A percentile compares a stretch with the other conserved stretches of the same genome.
These are phyloP conservation scores for Channa maculata DNA, from an alignment of 2,113 vertebrate species.

Conservation along the genomic window DNA sequence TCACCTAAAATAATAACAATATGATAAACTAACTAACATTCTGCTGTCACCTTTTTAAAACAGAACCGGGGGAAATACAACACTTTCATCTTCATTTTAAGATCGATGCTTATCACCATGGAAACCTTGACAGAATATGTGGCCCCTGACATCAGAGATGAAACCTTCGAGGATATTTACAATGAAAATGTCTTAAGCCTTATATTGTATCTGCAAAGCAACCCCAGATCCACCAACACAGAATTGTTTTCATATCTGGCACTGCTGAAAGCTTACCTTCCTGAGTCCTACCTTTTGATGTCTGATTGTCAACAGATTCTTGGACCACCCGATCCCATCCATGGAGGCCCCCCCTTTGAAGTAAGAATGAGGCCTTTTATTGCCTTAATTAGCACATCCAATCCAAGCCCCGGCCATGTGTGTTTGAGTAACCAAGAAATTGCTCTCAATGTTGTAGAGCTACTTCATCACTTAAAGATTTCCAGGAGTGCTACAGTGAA, in stretches of 20 bases:
- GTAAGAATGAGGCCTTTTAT: conserved; percentile 51
- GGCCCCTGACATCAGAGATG: too few relatives aligned
- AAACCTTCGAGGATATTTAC: background rate
- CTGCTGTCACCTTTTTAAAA: too few relatives aligned
- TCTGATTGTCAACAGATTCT: conserved; percentile 62
- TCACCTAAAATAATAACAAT: too few relatives aligned
- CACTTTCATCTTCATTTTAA: background rate
- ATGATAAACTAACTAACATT: too few relatives aligned
- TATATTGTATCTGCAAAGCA: accelerated
- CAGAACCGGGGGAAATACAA: too few relatives aligned
- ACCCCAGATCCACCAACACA: background rate
- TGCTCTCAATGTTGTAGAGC: background rate
- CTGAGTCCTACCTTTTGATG: conserved; percentile 39
- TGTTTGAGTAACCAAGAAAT: background rate
- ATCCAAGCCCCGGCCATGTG: accelerated
- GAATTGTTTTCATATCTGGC: conserved; percentile 57
- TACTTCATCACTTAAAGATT: accelerated
- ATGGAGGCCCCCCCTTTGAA: conserved; percentile 42
- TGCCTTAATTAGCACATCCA: background rate
- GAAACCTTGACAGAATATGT: background rate
- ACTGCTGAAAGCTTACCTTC: conserved; percentile 49
- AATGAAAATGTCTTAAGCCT: background rate
- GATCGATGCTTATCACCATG: background rate
- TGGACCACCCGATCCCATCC: conserved; percentile 43
- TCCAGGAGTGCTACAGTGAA: conserved; percentile 26